These are phyloP conservation scores for Cabera pusaria DNA, from an alignment of 2,888 invertebrate species.

Conservation along the genomic window DNA sequence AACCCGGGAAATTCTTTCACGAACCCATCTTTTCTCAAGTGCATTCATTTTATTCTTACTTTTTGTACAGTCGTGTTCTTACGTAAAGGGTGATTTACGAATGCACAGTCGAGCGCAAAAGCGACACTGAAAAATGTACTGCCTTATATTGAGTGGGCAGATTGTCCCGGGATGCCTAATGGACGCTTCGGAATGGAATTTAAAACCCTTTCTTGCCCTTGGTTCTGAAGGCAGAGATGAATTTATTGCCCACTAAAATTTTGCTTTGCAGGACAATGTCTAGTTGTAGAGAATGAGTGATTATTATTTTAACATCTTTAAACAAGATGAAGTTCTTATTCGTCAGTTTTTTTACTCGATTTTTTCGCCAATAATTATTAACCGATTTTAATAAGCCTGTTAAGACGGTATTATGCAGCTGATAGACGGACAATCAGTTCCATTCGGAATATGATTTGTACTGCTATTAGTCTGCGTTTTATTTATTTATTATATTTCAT, in stretches of 20 bases:
- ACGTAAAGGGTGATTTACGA: slow-evolving; percentile 52
- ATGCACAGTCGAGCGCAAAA: slow-evolving; percentile 51
- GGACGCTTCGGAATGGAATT: slow-evolving; percentile 27
- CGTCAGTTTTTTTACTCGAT: no score
- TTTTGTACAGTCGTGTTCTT: slow-evolving; percentile 47
- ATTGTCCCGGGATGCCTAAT: slow-evolving; percentile 30
- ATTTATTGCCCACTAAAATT: slow-evolving; percentile 7
- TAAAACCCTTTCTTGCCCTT: slow-evolving; percentile 25
- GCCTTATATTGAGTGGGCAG: slow-evolving; percentile 43
- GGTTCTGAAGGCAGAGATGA: slow-evolving; percentile 5
- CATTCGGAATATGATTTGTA: no score
- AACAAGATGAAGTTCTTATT: no score
- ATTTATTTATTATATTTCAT: no score
- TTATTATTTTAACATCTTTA: no score
- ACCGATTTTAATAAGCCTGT: no score
- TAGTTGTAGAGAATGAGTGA: no score
- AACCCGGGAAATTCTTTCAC: slow-evolving; percentile 8
- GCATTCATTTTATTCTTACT: slow-evolving; percentile 46
- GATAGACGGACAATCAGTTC: no score
- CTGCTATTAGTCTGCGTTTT: no score
- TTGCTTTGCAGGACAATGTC: background rate
- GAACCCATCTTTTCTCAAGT: slow-evolving; percentile 29
- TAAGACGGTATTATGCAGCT: no score
- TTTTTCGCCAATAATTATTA: no score
- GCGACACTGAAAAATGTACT: slow-evolving; percentile 53